Percentiles rank a stretch among this genome's conserved stretches.
phyloP scores from a whole-genome alignment of 2,888 invertebrate species.

The Cheilosia vernalis region DNA sequence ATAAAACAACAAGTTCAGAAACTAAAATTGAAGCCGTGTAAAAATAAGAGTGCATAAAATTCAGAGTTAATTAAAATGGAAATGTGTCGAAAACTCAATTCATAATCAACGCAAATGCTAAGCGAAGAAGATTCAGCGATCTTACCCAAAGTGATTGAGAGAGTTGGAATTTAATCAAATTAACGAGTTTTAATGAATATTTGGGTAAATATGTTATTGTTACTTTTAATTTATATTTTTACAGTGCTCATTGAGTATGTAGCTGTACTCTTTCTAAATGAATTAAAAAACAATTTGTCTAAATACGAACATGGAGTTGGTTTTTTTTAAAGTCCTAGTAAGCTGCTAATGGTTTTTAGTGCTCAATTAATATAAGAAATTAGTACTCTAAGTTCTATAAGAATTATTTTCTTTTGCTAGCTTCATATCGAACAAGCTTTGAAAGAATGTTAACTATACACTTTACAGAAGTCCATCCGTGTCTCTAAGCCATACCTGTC shows the following conservation, averaged over 20 bases:
- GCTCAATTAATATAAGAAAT: too few relatives aligned
- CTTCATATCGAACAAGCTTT: too few relatives aligned
- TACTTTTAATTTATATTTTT: background rate
- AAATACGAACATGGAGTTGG: too few relatives aligned
- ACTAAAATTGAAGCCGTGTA: slow-evolving; percentile 11
- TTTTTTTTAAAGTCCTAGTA: too few relatives aligned
- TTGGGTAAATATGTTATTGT: slow-evolving; percentile 81
- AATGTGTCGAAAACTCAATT: slow-evolving; percentile 34
- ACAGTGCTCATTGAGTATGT: background rate
- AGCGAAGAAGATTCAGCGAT: slow-evolving; percentile 4
- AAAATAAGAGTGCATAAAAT: slow-evolving; percentile 1
- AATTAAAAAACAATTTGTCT: too few relatives aligned
- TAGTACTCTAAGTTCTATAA: too few relatives aligned
- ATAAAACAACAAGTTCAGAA: slow-evolving; percentile 2
- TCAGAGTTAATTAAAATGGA: slow-evolving; percentile 5
- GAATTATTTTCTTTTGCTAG: too few relatives aligned
- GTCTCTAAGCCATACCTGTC: too few relatives aligned
- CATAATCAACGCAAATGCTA: slow-evolving; percentile 30
- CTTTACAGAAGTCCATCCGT: too few relatives aligned
- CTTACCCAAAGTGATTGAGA: slow-evolving; percentile 21
- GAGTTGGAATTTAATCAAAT: slow-evolving; percentile 64
- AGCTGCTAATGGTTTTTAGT: too few relatives aligned
- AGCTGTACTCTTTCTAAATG: too few relatives aligned
- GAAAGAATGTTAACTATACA: too few relatives aligned
- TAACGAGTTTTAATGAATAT: slow-evolving; percentile 82